phyloP scores from a whole-genome alignment of 2,888 invertebrate genomes.

The Pachycephus smyrnensis region DNA sequence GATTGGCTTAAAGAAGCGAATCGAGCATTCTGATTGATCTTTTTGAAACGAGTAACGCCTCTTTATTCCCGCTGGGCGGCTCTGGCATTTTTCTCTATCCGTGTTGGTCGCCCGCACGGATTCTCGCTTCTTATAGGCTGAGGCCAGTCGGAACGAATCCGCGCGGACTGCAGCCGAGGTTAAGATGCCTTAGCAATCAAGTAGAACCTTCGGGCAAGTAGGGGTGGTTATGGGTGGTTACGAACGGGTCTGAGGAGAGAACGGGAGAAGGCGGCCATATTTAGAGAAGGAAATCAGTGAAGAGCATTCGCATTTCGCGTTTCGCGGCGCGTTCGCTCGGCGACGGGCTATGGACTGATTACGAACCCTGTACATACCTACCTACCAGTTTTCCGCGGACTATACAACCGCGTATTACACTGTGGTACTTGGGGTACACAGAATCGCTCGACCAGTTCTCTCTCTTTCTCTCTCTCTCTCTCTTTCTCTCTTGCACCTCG shows the following conservation, averaged over 20 bases:
- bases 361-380: constrained; percentile 2
- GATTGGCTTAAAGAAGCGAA: constrained; percentile 28
- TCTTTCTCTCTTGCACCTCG: constrained; percentile 19
- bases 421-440: no score
- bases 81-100: constrained; percentile 46
- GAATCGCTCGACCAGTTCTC: constrained; percentile 27
- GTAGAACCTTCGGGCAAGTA: constrained; percentile 66
- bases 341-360: constrained; percentile 2
- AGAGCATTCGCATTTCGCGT: constrained; percentile 57
- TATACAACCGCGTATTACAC: constrained; percentile 5
- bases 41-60: constrained; percentile 55
- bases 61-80: constrained; percentile 56
- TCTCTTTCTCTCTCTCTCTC: constrained; percentile 24
- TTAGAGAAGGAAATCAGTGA: constrained; percentile 66
- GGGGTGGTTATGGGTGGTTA: constrained; percentile 65
- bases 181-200: constrained; percentile 67
- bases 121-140: constrained; percentile 46
- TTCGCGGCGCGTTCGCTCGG: constrained; percentile 44
- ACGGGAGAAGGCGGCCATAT: constrained; percentile 60
- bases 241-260: constrained; percentile 39
- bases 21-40: constrained; percentile 48
- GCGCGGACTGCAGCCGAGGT: constrained; percentile 60
- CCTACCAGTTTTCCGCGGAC: constrained; percentile 2
- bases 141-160: constrained; percentile 38
- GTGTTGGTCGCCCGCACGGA: constrained; percentile 41